These are phyloP conservation scores for Buathra laborator DNA, from an alignment of 2,888 invertebrate genomes.

Conservation along the genomic window DNA sequence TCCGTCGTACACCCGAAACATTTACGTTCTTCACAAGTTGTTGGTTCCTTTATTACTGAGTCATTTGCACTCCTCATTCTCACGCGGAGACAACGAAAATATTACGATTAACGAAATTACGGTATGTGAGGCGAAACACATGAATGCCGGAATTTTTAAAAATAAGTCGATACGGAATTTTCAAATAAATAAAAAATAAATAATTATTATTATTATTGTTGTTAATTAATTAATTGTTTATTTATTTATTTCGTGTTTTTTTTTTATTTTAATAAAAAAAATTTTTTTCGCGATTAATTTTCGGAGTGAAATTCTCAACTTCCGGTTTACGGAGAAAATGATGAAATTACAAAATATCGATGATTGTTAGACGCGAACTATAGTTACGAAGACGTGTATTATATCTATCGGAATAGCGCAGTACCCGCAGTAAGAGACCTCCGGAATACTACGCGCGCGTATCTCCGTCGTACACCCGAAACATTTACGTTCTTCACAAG, in stretches of 20 bases:
- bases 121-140: background rate
- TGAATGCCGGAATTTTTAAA: too few species aligned
- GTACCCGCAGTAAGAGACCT: slow-evolving; percentile 3
- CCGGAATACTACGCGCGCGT: background rate
- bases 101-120: background rate
- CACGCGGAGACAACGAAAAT: background rate
- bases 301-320: background rate
- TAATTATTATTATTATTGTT: too few species aligned
- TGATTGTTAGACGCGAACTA: background rate
- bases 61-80: slow-evolving; percentile 29
- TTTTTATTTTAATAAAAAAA: too few species aligned
- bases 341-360: background rate
- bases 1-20: slow-evolving; percentile 14
- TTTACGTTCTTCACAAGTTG: slow-evolving; percentile 41
- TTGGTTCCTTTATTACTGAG: slow-evolving; percentile 10
- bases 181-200: too few species aligned
- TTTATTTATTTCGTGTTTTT: too few species aligned
- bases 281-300: too few species aligned
- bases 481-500: slow-evolving; percentile 44
- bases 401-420: slow-evolving; percentile 9
- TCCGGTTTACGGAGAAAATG: background rate
- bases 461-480: slow-evolving; percentile 9
- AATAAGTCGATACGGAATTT: too few species aligned
- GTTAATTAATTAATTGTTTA: too few species aligned
- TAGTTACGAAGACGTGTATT: slow-evolving; percentile 10